These are phyloP conservation scores for Heliconius hortense DNA, from an alignment of 2,888 invertebrate species.

Conservation along the genomic window DNA sequence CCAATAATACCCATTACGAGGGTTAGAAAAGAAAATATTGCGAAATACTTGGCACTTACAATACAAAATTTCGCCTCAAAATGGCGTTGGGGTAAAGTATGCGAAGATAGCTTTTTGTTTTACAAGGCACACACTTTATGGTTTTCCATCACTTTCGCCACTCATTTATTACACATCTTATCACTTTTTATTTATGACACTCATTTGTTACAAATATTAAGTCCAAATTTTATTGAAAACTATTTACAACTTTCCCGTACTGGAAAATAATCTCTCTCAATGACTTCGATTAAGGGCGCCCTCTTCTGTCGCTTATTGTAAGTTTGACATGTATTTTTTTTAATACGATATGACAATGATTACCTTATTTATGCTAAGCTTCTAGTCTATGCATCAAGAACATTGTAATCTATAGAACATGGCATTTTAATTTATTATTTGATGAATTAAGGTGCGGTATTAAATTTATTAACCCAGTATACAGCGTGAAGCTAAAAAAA, in stretches of 20 bases:
- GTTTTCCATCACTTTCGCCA: conserved; percentile 65
- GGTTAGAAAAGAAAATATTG: conserved; percentile 72
- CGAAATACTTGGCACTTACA: conserved; percentile 83
- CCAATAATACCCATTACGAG: conserved; percentile 54
- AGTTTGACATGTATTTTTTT: conserved; percentile 37
- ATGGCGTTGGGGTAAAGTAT: conserved; percentile 83
- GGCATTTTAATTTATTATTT: no score
- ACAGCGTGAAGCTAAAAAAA: neutral
- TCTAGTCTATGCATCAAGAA: neutral
- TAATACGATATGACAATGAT: conserved; percentile 10
- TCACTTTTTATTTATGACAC: conserved; percentile 60
- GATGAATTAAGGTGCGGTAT: no score
- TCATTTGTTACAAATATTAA: conserved; percentile 52
- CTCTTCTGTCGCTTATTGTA: conserved; percentile 43
- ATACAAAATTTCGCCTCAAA: conserved; percentile 83
- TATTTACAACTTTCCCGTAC: conserved; percentile 80
- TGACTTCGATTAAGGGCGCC: conserved; percentile 46
- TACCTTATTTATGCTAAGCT: neutral
- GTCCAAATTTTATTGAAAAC: conserved; percentile 66
- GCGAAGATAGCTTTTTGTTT: conserved; percentile 82
- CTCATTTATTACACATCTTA: conserved; percentile 61
- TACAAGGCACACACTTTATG: conserved; percentile 68
- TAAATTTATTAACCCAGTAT: neutral
- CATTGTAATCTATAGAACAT: no score
- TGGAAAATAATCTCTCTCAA: conserved; percentile 52